Conservation (phyloP, 2,797 vertebrate species). For the Myotis findleyi region DNA sequence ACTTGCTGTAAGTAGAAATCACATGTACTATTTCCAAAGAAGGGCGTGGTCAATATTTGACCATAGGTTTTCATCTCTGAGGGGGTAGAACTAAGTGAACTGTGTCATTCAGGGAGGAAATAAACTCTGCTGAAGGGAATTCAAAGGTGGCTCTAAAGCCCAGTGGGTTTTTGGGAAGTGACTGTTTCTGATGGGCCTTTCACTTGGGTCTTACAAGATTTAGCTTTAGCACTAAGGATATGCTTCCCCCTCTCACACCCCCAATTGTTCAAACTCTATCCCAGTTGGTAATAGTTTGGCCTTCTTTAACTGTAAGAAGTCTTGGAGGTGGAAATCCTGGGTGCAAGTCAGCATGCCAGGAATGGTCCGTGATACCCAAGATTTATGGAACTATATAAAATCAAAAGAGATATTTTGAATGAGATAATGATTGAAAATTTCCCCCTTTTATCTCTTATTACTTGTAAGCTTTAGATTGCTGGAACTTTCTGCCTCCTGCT, state of each 20-base stretch:
- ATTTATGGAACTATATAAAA: background rate
- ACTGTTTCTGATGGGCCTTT: background rate
- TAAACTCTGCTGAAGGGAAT: background rate
- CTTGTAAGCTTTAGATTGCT: background rate
- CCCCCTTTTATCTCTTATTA: background rate
- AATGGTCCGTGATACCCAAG: background rate
- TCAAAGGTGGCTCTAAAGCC: background rate
- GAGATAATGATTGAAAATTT: slow-evolving; percentile 12
- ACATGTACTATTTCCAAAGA: background rate
- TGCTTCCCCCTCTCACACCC: rapidly evolving
- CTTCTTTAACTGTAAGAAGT: background rate
- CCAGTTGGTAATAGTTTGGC: background rate
- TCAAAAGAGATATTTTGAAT: slow-evolving; percentile 13
- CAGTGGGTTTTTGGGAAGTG: background rate
- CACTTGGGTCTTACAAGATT: background rate
- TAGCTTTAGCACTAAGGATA: background rate
- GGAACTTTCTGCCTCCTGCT: background rate
- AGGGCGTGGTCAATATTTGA: background rate
- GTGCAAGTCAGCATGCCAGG: background rate
- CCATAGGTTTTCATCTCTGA: background rate
- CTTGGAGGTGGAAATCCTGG: slow-evolving; percentile 13
- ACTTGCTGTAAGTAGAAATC: background rate
- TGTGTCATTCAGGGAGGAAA: background rate
- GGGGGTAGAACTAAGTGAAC: background rate
- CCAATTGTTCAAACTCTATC: background rate